These are phyloP conservation scores for Stegostoma tigrinum DNA, from an alignment of 2,113 vertebrate genomes.

Conservation along the genomic window DNA sequence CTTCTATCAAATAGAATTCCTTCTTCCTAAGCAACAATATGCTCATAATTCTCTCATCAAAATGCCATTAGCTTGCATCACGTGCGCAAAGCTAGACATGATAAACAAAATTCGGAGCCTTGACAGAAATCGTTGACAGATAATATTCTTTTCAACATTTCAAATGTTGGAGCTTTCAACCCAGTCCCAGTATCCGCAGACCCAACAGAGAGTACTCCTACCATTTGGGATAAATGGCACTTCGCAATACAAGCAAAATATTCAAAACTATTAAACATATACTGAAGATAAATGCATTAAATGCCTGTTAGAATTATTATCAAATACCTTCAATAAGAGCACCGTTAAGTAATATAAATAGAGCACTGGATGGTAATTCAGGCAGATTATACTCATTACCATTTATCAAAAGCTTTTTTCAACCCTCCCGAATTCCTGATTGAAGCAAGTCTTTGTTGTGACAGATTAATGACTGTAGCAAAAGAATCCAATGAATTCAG, in stretches of 20 bases:
- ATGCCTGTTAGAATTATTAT: conserved; percentile 36
- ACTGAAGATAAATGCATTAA: conserved; percentile 34
- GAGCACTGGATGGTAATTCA: conserved; percentile 64
- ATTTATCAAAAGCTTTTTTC: conserved; percentile 66
- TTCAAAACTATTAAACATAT: conserved; percentile 24
- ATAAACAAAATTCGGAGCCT: not conserved
- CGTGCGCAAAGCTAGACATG: not conserved
- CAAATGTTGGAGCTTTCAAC: not conserved
- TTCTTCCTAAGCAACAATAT: not conserved
- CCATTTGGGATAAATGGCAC: conserved; percentile 22
- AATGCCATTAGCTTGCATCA: conserved; percentile 20
- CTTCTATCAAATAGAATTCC: not conserved
- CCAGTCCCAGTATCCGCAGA: not conserved
- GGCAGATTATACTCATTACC: conserved; percentile 66
- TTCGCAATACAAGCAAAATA: conserved; percentile 18
- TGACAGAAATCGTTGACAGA: conserved; percentile 21
- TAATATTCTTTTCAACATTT: conserved; percentile 7
- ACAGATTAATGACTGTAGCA: conserved; percentile 69
- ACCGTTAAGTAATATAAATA: conserved; percentile 60
- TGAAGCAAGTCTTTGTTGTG: conserved; percentile 70
- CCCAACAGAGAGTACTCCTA: not conserved
- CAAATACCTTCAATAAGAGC: conserved; percentile 55
- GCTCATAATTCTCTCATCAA: conserved; percentile 32
- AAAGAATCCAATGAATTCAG: conserved; percentile 68
- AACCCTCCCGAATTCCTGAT: conserved; percentile 68